A percentile compares a stretch with the other conserved stretches of the same genome.
Evolutionary conservation across 2,888 invertebrate species (phyloP).

Genomic region (Ectemnius cavifrons): DNA sequence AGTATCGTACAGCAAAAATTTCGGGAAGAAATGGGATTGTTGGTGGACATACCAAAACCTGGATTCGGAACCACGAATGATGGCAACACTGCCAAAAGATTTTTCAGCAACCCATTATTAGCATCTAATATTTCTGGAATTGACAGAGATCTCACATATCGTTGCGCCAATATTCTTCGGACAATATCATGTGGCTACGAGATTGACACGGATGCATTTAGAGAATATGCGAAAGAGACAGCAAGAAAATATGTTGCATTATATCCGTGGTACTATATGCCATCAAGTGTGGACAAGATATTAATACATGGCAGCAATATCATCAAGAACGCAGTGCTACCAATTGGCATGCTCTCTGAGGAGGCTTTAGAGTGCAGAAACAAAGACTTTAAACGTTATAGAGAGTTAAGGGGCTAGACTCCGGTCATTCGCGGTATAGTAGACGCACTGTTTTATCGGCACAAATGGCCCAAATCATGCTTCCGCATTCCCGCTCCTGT

Average conservation of each 20-base stretch:
- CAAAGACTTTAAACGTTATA: not conserved
- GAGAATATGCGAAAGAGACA: not conserved
- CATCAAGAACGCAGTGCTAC: not conserved
- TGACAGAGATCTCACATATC: not conserved
- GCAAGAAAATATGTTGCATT: not conserved
- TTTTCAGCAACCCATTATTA: not conserved
- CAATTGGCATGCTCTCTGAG: conserved; percentile 4
- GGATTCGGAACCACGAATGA: not conserved
- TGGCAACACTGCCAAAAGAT: conserved; percentile 3
- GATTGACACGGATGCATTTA: not conserved
- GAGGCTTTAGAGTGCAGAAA: not conserved
- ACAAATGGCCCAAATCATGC: no score
- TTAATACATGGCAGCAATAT: not conserved
- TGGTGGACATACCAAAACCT: conserved; percentile 1
- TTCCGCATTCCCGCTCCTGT: no score
- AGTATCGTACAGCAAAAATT: not conserved
- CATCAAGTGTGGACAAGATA: conserved; percentile 5
- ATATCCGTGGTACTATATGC: conserved; percentile 12
- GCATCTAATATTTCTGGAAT: not conserved
- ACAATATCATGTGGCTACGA: conserved; percentile 1
- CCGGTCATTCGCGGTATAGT: no score
- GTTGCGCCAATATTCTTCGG: not conserved
- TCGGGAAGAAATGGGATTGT: not conserved
- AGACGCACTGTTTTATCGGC: no score
- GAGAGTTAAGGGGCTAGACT: no score